Base-by-base conservation (phyloP, 2,888 invertebrate genomes). In the Andrena praecox region DNA sequence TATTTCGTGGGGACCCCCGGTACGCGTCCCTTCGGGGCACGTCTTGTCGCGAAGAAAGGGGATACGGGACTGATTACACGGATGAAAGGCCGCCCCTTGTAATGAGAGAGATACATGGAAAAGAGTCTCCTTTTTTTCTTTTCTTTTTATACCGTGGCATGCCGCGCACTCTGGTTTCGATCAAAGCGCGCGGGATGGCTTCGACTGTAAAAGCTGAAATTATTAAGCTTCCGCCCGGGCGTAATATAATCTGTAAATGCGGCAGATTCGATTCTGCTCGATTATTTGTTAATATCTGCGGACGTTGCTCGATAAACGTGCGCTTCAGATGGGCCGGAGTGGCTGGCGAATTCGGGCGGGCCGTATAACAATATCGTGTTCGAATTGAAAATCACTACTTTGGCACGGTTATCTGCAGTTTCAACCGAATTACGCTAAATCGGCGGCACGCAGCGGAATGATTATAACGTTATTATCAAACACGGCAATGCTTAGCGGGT, bases 401-500 rank as follows among this genome's bases (percentile, higher is more conserved):
- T 67, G 79, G 56, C 64, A 79, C 33, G 67, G 50, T 74, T 74
- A 60, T 79, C 59, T 67, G 77, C 69, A 77, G 62, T 68, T 80
- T 82, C 82, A 60, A 75, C 24, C 33, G 76, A 82, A 87, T 87
- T 71, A 85, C 77, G 67, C 50, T 62, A 62, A 85, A 87, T 87
- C 77, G 70, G 68, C 77, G 70, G 63, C 74, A 42, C 24, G 64
- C 75, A 85, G 10, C 75, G 74, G 76, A 29, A 66, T 71, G 48
- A 77, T 82, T 86, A 75, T 85, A 84, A 75, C 71, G 74, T 71
- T 66, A 69, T 84, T 83, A 84, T 84, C 69, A 75, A 72, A 76
- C 59, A 64, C 72, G 84, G 72, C 83, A 84, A 79, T 79, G 69
- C 75, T 79, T 79, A 77, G 76, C 78, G 78, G 29, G 59, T 66